Base-by-base conservation (phyloP, 1,140 invertebrate genomes). In the Hylyphantes graminicola region DNA sequence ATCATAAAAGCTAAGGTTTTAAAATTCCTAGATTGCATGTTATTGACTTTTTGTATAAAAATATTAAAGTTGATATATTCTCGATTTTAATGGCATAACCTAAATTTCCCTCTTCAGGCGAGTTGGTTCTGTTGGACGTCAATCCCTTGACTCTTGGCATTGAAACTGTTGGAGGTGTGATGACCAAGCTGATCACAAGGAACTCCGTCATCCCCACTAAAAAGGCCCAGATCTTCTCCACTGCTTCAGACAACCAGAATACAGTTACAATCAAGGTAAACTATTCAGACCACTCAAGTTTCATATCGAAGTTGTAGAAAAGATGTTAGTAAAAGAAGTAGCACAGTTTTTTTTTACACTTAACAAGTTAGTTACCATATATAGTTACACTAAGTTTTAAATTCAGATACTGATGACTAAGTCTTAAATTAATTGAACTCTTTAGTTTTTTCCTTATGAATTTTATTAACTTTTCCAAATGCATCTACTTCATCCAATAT, bases 151-250 rank as follows among this genome's bases (percentile, higher is more conserved):
- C 98, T 81, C 93, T 99, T 93, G 98, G 98, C 87, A 99, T 99
- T 89, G 98, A 99, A 92, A 99, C 98, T 85, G 98, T 99, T 81
- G 98, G 98, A 85, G 98, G 98, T 86, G 97, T 99, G 12, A 99
- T 99, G 98, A 99, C 98, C 85, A 99, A 99, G 90, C 92, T 99
- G 48, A 99, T 99, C 89, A 94, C 96, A 77, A 90, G 98, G 88
- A 99, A 99, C 92, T 99, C 97, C 65, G 97, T 99, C 61, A 99
- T 99, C 87, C 98, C 98, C 17, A 99, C 98, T n/a, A 99, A 99
- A 92, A 99, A 99, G 89, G 98, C 97, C 7, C 98, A 99, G 89
- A 97, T 99, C 87, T 99, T 99, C 93, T 98, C 97, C 0, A 99
- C 98, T 11, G 98, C 98, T 64, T 96, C 96, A 17, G 98, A 99